These are phyloP conservation scores for Siniperca obscura DNA, from an alignment of 2,797 vertebrate species.

Conservation along the genomic window DNA sequence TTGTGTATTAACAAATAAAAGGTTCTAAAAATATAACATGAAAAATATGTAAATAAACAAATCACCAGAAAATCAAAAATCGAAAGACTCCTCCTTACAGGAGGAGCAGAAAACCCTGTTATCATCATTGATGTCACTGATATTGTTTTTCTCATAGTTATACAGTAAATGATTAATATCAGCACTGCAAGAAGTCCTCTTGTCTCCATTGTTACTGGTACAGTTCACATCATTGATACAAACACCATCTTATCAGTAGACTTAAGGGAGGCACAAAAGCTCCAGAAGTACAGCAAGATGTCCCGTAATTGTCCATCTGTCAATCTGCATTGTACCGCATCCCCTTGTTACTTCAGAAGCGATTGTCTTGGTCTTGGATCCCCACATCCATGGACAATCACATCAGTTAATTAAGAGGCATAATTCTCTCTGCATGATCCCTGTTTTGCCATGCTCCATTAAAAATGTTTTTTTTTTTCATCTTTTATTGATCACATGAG, in stretches of 20 bases:
- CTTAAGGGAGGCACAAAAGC: constrained; percentile 77
- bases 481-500: constrained; percentile 63
- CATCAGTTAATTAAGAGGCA: constrained; percentile 63
- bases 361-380: constrained; percentile 73
- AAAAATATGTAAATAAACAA: constrained; percentile 73
- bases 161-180: constrained; percentile 86
- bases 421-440: constrained; percentile 62
- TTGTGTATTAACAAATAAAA: constrained; percentile 79
- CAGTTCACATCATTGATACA: constrained; percentile 83
- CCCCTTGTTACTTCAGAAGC: constrained; percentile 56
- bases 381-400: constrained; percentile 59
- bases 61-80: constrained; percentile 70
- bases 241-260: constrained; percentile 74
- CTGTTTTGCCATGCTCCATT: constrained; percentile 59
- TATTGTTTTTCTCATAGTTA: constrained; percentile 83
- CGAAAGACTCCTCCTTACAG: constrained; percentile 56
- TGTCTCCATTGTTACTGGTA: constrained; percentile 69
- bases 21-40: constrained; percentile 78
- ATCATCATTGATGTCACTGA: constrained; percentile 83
- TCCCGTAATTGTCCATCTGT: constrained; percentile 45
- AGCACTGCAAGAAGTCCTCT: constrained; percentile 78
- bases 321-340: constrained; percentile 39
- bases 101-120: constrained; percentile 86
- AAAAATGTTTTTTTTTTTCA: constrained; percentile 41
- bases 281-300: constrained; percentile 67